Evolutionary conservation across 2,888 invertebrate genomes (phyloP), one percentile per base, ranked within the genome.

Genomic region (Mythimna ferrago): DNA sequence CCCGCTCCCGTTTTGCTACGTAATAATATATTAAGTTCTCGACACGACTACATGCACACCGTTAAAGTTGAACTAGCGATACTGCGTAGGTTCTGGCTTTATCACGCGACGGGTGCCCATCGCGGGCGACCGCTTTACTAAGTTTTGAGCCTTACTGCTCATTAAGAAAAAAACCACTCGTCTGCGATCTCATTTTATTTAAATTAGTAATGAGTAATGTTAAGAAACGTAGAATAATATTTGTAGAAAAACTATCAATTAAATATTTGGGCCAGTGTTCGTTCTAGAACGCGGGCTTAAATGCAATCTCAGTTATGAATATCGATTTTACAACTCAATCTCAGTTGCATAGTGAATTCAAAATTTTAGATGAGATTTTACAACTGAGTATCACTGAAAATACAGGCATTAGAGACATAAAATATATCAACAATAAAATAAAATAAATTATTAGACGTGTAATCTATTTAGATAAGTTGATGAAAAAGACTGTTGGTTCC

Each of bases 381-480:
- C 10, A 41, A 61, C 48, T 44, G 54, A 61, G 48, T 16, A 26
- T 21, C 7, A 19, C 6, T 32, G 7, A 48, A 38, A 68, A 48
- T 76, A 68, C 75, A 73, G 67, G 60, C 74, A 68, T 74, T 68
- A 74, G 60, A 68, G 44, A 54, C 38, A 53, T 51, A 51, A 35
- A 44, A 65, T 21, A 21, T 48, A 48, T 48, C 16, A 19, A 48
- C 16, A 7, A 16, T 53, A 51, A 19, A 73, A 58, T 9, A 26
- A 38, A 60, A n/a, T 4, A 16, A 48, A 53, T 7, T 10, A 57
- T 58, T 26, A 69, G 48, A 48, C 11, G 26, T 48, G 26, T 51
- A 26, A 66, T 48, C 26, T 51, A 73, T 57, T 67, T 74, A 67
- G 53, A 58, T 26, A 48, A 72, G 38, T 11, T 35, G 16, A 48